phyloP scores from a whole-genome alignment of 2,797 vertebrate genomes.

The Heteromormyrus szaboi region DNA sequence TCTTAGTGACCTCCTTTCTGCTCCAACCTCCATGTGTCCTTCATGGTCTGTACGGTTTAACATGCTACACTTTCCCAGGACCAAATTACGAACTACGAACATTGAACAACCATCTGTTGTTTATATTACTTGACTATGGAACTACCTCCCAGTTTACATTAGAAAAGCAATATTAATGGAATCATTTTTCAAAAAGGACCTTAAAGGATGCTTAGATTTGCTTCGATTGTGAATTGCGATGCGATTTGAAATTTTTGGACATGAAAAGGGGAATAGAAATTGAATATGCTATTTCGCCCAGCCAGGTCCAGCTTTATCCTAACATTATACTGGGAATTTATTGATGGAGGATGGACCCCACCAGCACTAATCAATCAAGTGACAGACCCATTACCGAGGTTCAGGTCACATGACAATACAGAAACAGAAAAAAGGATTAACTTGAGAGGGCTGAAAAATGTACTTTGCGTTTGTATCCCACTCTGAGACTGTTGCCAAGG shows the following conservation, averaged over 20 bases:
- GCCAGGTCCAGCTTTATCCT: not conserved
- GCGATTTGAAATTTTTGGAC: not conserved
- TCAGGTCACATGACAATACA: not conserved
- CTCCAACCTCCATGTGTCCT: conserved; percentile 5
- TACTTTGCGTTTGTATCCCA: not conserved
- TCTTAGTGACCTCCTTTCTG: not conserved
- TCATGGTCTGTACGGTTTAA: not conserved
- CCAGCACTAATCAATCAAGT: not conserved
- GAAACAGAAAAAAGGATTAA: not conserved
- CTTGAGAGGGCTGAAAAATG: not conserved
- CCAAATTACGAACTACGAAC: not conserved
- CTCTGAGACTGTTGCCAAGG: not conserved
- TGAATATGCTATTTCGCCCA: not conserved
- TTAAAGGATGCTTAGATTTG: not conserved
- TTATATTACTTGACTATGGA: not conserved
- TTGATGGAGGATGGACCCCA: not conserved
- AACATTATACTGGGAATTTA: not conserved
- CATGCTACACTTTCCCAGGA: not conserved
- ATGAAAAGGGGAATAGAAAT: not conserved
- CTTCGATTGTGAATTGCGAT: not conserved
- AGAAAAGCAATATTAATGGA: not conserved
- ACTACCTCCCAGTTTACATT: not conserved
- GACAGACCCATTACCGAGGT: not conserved
- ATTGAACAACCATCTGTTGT: not conserved
- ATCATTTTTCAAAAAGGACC: not conserved